Base-by-base conservation (phyloP, 2,113 vertebrate species). In the Seriola aureovittata region DNA sequence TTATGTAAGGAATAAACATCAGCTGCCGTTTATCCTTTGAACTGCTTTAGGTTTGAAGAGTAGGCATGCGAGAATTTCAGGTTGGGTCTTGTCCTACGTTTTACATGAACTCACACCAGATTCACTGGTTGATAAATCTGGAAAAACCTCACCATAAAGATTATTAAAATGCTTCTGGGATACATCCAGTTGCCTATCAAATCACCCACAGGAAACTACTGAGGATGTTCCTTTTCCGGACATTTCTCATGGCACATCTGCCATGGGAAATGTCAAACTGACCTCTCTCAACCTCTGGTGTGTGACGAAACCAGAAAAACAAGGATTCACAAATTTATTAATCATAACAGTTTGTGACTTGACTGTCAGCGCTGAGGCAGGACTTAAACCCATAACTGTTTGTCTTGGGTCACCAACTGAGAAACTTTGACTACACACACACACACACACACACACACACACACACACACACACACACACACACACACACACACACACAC, bases 181-280 rank as follows among this genome's bases (percentile, higher is more conserved):
- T 55, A 38, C 25, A 71, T 63, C 2, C 16, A 46, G 40, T 29
- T 8, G 2, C 23, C 5, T 13, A 19, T 71, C 60, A 63, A 63
- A 50, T 57, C 42, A 42, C 32, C 36, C n/a, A 55, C 29, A 40
- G 38, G 16, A 58, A 84, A 34, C 54, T 70, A 36, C 40, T 36
- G 23, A 44, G 12, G 25, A 60, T 10, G 19, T 44, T 57, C 36
- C 19, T 71, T 54, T 62, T 13, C 14, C 17, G 40, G 38, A 54
- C 29, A 36, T 59, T 78, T 80, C 58, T 69, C 32, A 64, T 66
- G 69, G 21, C 6, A 48, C 19, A 11, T 70, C 66, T 16, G 52
- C 25, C n/a, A 17, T 73, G 67, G 72, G 78, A 79, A 74, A 68
- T 29, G n/a, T 69, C 54, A 69, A 13, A 32, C 2, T 79, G 67